These are phyloP conservation scores for Gymnocheta viridis DNA, from an alignment of 2,888 invertebrate genomes.

Conservation along the genomic window DNA sequence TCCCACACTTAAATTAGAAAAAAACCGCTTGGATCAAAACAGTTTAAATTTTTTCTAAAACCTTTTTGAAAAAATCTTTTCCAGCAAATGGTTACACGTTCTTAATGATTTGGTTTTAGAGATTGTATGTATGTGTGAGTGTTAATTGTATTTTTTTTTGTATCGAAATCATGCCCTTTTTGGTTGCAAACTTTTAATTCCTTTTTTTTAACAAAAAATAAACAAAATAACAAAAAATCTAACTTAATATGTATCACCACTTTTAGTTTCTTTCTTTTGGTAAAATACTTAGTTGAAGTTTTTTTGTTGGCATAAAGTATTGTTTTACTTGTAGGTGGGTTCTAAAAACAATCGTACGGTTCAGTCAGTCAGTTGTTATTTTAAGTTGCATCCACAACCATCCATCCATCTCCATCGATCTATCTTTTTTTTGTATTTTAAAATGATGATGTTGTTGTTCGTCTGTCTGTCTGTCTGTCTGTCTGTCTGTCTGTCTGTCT, in stretches of 20 bases:
- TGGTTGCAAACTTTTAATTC: slow-evolving; percentile 43
- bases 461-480: slow-evolving; percentile 1
- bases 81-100: slow-evolving; percentile 22
- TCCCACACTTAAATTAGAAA: slow-evolving; percentile 47
- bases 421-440: not conserved
- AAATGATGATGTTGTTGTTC: slow-evolving; percentile 30
- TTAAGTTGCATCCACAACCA: slow-evolving; percentile 44
- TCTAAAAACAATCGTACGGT: slow-evolving; percentile 47
- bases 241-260: slow-evolving; percentile 61
- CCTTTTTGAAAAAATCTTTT: slow-evolving; percentile 23
- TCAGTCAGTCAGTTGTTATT: slow-evolving; percentile 27
- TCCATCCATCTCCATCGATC: slow-evolving; percentile 11
- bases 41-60: slow-evolving; percentile 45
- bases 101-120: slow-evolving; percentile 49
- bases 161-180: slow-evolving; percentile 43
- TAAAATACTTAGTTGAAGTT: slow-evolving; percentile 21
- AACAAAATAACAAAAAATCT: not conserved
- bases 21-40: slow-evolving; percentile 27
- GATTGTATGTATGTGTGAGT: not conserved
- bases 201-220: not conserved
- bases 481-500: slow-evolving; percentile 25
- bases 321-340: slow-evolving; percentile 68
- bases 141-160: slow-evolving; percentile 38
- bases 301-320: slow-evolving; percentile 34
- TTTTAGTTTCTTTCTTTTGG: slow-evolving; percentile 47